A percentile compares a stretch with the other conserved stretches of the same genome.
These are phyloP conservation scores for Bradypus variegatus DNA, from an alignment of 2,797 vertebrate species.

Conservation along the genomic window DNA sequence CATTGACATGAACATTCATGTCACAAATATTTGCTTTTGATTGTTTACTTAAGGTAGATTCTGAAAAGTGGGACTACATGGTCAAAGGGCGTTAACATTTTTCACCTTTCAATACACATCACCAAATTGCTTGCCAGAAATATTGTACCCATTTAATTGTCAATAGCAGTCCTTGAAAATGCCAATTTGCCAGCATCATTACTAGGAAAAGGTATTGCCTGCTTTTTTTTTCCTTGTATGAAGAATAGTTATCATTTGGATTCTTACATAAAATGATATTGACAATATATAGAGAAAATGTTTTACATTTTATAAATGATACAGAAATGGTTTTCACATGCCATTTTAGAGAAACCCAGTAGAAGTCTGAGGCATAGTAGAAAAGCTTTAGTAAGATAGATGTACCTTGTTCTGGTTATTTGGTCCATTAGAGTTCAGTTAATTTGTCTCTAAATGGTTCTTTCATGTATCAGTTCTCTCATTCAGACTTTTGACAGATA, in stretches of 20 bases:
- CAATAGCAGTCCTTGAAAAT: neutral
- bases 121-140: constrained; percentile 5
- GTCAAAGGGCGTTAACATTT: neutral
- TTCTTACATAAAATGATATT: neutral
- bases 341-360: neutral
- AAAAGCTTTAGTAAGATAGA: neutral
- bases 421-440: neutral
- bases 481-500: neutral
- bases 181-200: neutral
- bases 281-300: neutral
- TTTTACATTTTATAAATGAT: neutral
- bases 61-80: neutral
- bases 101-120: neutral
- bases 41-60: neutral
- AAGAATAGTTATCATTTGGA: neutral
- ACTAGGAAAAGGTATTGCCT: neutral
- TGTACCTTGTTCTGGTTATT: neutral
- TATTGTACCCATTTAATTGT: neutral
- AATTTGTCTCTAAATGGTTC: neutral
- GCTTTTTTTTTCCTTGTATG: neutral
- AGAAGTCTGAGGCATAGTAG: neutral
- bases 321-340: neutral
- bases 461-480: neutral
- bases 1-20: neutral
- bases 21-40: neutral